Conservation (phyloP, 2,113 vertebrate species). For the Syngnathus typhle region DNA sequence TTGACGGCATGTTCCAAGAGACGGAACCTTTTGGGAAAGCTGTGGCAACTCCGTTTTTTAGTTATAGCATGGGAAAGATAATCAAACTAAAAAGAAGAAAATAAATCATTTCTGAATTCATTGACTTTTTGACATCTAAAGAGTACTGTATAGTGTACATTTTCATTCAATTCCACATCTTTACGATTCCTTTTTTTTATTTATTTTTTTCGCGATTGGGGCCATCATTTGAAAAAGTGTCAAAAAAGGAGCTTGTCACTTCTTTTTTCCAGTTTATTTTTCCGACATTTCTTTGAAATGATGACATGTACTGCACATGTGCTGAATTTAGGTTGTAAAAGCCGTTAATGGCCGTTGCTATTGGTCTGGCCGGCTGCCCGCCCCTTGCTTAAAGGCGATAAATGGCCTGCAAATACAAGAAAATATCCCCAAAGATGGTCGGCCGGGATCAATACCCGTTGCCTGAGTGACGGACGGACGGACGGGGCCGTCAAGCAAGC, state of each 20-base stretch:
- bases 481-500: conserved; percentile 45
- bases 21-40: background rate
- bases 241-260: background rate
- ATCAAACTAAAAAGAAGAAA: too few species aligned
- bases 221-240: background rate
- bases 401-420: conserved; percentile 59
- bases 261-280: background rate
- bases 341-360: conserved; percentile 63
- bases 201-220: background rate
- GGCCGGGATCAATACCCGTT: conserved; percentile 38
- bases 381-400: conserved; percentile 57
- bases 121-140: background rate
- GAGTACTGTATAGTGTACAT: background rate
- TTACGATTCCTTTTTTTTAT: background rate
- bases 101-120: background rate
- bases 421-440: conserved; percentile 43
- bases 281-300: background rate
- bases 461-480: conserved; percentile 22
- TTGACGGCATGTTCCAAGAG: background rate
- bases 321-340: conserved; percentile 33
- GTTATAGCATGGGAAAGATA: too few species aligned
- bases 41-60: too few species aligned
- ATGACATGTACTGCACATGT: conserved; percentile 6
- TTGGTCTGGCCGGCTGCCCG: conserved; percentile 33
- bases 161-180: background rate